Evolutionary conservation across 64 coral and sea anemone genomes (phyloP), one percentile per base, ranked within the genome.

Genomic region (Actinia tenebrosa): DNA sequence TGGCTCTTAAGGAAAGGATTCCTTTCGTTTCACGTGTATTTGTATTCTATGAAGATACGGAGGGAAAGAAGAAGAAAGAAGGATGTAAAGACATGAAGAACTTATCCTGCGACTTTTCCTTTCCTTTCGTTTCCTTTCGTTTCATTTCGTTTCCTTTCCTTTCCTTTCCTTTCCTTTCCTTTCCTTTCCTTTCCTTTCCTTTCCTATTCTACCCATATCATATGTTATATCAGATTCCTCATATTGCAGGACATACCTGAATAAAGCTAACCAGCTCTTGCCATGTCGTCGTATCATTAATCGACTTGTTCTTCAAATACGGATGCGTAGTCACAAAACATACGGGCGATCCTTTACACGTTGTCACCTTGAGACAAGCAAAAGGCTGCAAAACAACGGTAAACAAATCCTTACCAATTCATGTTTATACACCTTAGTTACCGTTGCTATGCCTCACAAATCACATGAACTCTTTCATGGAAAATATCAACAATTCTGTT

Each of bases 261-360:
- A 85, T 85, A 26, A 59, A 55, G 7, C 23, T 59, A 3, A 85
- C 22, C 15, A 85, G 16, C 5, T 85, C 83, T 7, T 42, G 56
- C 83, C 83, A 85, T 8, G 50, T 61, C 18, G 83, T 30, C 17
- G 56, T 85, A 26, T 85, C 83, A 25, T 85, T 85, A 8, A 85
- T 46, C 15, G 54, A 53, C 30, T 60, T 85, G 50, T 22, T 64
- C 19, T 64, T 59, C n/a, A 85, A 64, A 54, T 85, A 30, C 8
- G 55, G 5, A 37, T 85, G 26, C n/a, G 53, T 59, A 5, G 83
- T 85, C 1, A 85, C n/a, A 85, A 85, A 85, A 15, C 83, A 85
- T 1, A 85, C 56, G 7, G 83, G 56, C 2, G 16, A 45, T 20
- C 20, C 16, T 3, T 56, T 0, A 16, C 83, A 85, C 5, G 83